These are phyloP conservation scores for Knipowitschia caucasica DNA, from an alignment of 2,797 vertebrate genomes.

Conservation along the genomic window DNA sequence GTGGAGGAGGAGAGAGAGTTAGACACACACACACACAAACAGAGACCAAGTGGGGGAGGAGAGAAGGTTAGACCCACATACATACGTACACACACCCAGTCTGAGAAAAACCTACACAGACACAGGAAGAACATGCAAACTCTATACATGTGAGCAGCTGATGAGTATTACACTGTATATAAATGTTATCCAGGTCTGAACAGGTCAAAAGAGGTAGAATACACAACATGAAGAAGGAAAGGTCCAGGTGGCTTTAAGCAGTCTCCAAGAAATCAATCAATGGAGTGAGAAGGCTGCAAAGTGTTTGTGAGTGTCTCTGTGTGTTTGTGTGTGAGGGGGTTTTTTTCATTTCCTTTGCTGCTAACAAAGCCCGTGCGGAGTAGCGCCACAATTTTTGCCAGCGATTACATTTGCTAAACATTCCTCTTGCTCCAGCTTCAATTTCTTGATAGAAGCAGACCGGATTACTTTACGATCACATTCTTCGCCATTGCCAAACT, in stretches of 20 bases:
- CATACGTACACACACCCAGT: too few relatives aligned
- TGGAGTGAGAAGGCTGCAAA: conserved; percentile 23
- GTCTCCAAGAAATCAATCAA: conserved; percentile 33
- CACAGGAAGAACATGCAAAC: too few relatives aligned
- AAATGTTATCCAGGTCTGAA: neutral
- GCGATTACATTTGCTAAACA: too few relatives aligned
- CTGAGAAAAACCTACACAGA: too few relatives aligned
- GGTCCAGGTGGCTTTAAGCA: conserved; percentile 18
- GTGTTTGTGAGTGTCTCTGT: conserved; percentile 14
- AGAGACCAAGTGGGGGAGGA: conserved; percentile 52
- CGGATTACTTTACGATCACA: too few relatives aligned
- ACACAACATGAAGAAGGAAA: conserved; percentile 12
- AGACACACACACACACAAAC: conserved; percentile 29
- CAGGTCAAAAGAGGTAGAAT: conserved; percentile 22
- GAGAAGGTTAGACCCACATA: conserved; percentile 49
- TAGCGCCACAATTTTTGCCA: too few relatives aligned
- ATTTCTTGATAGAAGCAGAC: too few relatives aligned
- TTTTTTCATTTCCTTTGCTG: too few relatives aligned
- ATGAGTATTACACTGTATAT: neutral
- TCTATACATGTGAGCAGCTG: neutral
- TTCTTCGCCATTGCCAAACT: too few relatives aligned
- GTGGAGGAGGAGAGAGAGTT: conserved; percentile 50
- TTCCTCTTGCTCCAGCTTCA: too few relatives aligned
- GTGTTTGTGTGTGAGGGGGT: conserved; percentile 9
- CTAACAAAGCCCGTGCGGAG: too few relatives aligned